phyloP scores from a whole-genome alignment of 2,888 invertebrate species.

The Aleiodes alternator region DNA sequence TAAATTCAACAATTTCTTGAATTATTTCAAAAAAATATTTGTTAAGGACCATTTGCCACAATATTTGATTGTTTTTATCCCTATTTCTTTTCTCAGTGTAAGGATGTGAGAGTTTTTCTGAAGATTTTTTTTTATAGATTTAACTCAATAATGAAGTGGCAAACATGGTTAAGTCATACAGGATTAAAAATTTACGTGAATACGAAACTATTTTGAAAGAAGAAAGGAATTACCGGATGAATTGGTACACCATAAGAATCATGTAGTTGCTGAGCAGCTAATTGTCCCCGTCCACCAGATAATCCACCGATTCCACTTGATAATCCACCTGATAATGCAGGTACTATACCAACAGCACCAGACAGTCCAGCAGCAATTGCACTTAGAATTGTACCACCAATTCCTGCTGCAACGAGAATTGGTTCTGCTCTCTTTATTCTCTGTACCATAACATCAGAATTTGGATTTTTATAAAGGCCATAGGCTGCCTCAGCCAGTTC shows the following conservation, averaged over 20 bases:
- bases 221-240: constrained; percentile 52
- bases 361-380: constrained; percentile 59
- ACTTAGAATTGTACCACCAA: constrained; percentile 68
- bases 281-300: constrained; percentile 47
- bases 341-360: no score
- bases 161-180: no score
- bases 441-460: constrained; percentile 62
- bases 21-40: no score
- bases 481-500: constrained; percentile 54
- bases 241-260: constrained; percentile 55
- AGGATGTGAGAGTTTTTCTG: no score
- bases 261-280: constrained; percentile 32
- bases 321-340: constrained; percentile 46
- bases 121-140: no score
- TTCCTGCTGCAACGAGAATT: constrained; percentile 65
- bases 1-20: no score
- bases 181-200: no score
- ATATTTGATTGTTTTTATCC: no score
- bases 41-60: no score
- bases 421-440: constrained; percentile 64
- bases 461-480: constrained; percentile 60
- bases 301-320: constrained; percentile 61
- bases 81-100: no score
- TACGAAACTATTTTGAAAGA: no score
- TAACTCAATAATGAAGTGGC: no score